Evolutionary conservation across 1,140 invertebrate genomes (phyloP).

Genomic region (Chironomus tepperi): DNA sequence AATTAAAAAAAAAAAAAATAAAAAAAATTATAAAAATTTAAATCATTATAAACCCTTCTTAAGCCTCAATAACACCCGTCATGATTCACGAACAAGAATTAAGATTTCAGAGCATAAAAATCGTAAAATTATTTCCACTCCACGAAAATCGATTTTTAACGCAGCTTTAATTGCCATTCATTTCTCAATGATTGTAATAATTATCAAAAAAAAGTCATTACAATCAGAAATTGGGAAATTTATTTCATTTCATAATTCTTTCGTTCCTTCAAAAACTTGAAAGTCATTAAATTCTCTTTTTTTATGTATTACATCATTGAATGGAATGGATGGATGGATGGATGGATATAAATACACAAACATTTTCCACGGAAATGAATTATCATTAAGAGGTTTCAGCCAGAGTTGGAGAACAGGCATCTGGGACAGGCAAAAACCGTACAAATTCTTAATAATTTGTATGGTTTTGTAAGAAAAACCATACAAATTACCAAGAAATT

Average conservation of each 20-base stretch:
- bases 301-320: neutral
- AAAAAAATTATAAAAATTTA: too few species aligned
- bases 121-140: neutral
- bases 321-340: neutral
- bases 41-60: too few species aligned
- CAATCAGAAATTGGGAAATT: neutral
- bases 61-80: too few species aligned
- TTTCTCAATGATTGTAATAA: conserved; percentile 2
- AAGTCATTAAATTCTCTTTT: conserved; percentile 3
- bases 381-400: conserved; percentile 1
- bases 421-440: too few species aligned
- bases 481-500: too few species aligned
- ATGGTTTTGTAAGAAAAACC: too few species aligned
- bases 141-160: conserved; percentile 5
- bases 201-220: neutral
- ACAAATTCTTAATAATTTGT: too few species aligned
- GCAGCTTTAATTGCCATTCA: conserved; percentile 7
- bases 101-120: neutral
- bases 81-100: too few species aligned
- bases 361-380: conserved; percentile 1
- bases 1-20: too few species aligned
- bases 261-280: neutral
- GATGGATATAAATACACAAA: neutral
- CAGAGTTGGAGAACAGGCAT: too few species aligned
- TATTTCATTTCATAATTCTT: neutral